These are phyloP conservation scores for Bellardia bayeri DNA, from an alignment of 2,888 invertebrate genomes.

Conservation along the genomic window DNA sequence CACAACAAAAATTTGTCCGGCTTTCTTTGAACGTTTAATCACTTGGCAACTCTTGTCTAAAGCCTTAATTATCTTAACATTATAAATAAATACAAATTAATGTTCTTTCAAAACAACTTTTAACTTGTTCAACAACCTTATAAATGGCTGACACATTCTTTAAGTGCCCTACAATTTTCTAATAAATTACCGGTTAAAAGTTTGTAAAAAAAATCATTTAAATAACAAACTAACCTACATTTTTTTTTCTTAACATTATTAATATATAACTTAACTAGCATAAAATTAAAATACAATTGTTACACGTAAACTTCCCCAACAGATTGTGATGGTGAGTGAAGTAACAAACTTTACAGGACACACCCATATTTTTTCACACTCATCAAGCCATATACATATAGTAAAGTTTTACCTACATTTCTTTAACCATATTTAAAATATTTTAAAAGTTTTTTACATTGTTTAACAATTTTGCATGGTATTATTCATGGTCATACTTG, in stretches of 20 bases:
- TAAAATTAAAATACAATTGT: slow-evolving; percentile 20
- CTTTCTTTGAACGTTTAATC: neutral
- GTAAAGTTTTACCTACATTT: neutral
- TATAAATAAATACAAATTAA: neutral
- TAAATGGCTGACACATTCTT: slow-evolving; percentile 17
- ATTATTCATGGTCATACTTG: slow-evolving; percentile 69
- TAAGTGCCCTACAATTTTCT: slow-evolving; percentile 9
- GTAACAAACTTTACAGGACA: slow-evolving; percentile 14
- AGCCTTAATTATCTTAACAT: neutral
- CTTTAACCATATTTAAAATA: neutral
- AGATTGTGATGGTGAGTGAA: neutral
- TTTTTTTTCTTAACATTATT: neutral
- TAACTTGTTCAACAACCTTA: neutral
- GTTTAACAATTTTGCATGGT: slow-evolving; percentile 26
- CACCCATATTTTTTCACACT: slow-evolving; percentile 19
- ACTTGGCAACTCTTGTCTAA: neutral
- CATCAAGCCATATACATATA: neutral
- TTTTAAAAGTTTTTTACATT: neutral
- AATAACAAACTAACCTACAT: slow-evolving; percentile 6
- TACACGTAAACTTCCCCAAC: too few species aligned
- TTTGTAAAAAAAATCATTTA: neutral
- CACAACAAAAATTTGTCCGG: neutral
- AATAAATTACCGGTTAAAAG: slow-evolving; percentile 9
- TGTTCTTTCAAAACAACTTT: neutral
- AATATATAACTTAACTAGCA: neutral